phyloP scores from a whole-genome alignment of 2,888 invertebrate genomes.

The Macaria liturata region DNA sequence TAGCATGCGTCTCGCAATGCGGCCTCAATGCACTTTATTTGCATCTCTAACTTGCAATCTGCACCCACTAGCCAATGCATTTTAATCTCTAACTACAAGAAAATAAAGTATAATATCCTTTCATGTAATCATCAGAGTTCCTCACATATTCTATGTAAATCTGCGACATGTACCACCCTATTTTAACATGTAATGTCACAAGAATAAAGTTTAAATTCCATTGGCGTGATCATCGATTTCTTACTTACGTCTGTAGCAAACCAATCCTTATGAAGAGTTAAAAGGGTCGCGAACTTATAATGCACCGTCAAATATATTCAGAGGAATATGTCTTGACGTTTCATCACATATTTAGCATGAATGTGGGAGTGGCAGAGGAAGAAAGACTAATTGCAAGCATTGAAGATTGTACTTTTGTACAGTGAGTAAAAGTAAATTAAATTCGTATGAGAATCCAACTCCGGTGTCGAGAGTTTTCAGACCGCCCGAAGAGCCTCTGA shows the following conservation, averaged over 20 bases:
- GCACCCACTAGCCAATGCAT: conserved; percentile 3
- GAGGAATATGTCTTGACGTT: conserved; percentile 20
- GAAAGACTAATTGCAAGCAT: too few species aligned
- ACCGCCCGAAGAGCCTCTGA: too few species aligned
- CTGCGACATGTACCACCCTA: too few species aligned
- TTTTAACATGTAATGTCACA: too few species aligned
- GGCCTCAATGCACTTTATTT: conserved; percentile 49
- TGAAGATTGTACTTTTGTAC: too few species aligned
- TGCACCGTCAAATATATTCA: conserved; percentile 17
- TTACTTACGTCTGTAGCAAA: conserved; percentile 11
- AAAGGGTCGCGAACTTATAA: conserved; percentile 6
- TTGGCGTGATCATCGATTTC: conserved; percentile 3
- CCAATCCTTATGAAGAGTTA: conserved; percentile 14
- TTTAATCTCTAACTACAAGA: too few species aligned
- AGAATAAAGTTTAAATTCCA: conserved; percentile 9
- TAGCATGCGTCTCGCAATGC: conserved; percentile 43
- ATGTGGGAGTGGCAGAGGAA: neutral
- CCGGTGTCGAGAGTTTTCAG: too few species aligned
- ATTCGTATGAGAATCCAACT: too few species aligned
- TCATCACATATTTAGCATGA: conserved; percentile 16
- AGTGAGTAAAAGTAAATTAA: too few species aligned
- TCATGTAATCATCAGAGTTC: conserved; percentile 5
- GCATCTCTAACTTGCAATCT: conserved; percentile 39
- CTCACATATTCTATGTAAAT: conserved; percentile 10
- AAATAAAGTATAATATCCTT: too few species aligned